Base-by-base conservation (phyloP, 2,888 invertebrate species). In the Bedellia somnulentella region DNA sequence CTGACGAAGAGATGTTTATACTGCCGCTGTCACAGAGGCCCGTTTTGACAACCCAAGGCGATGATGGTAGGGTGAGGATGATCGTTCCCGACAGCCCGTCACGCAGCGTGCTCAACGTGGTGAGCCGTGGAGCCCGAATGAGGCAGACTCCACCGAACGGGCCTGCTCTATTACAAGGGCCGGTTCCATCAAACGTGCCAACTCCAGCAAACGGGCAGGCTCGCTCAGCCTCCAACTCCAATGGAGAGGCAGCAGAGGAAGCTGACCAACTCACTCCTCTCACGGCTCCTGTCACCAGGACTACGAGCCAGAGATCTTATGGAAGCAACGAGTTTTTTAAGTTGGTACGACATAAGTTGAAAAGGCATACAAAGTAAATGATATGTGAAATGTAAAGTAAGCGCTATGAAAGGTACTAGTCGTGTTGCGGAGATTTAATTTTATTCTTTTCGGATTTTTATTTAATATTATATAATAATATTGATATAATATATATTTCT, bases 281-380 rank as follows among this genome's bases (percentile, higher is more conserved):
- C 13, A 79, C 82, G 2, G 78, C 82, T 4, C 80, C 81, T 25
- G 87, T 88, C 39, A 85, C 85, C 1, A 78, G 92, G 41, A 86
- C 88, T 27, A 90, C 90, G 16, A 91, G 91, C 62, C 92, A 91
- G 49, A 88, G 89, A 57, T 86, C 91, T 35, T 89, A 91, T 4
- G 87, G 90, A 51, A 81, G 89, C 31, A 91, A 87, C 59, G 90
- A 91, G 53, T 79, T 90, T 54, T 89, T 91, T 88, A 83, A 84
- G 14, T 87, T 90, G 44, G 82, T 92, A 42, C 78, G 91, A 40
- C 85, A 87, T 5, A 83, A 86, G 37, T 92, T 91, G 91, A 89
- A 90, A 12, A 78, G 92, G 43, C 92, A 92, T 53, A 93, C 92
- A 17, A 92, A 91, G 66, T 91, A 76, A 56, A 57, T 31, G 28